phyloP scores from a whole-genome alignment of 1,140 invertebrate species.

The Pogonomyrmex californicus region DNA sequence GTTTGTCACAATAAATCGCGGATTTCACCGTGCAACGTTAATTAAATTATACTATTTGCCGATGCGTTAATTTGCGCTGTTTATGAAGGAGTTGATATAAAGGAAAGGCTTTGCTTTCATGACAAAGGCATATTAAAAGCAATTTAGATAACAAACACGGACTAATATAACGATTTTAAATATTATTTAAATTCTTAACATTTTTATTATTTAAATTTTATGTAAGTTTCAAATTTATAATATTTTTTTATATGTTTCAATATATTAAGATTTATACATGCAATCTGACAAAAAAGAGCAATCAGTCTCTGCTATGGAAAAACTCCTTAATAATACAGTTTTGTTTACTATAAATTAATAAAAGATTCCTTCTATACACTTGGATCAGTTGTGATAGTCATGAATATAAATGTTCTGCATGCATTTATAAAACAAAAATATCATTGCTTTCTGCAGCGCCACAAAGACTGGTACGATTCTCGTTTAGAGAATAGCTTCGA shows the following conservation, averaged over 20 bases:
- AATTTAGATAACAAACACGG: background rate
- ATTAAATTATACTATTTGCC: constrained; percentile 69
- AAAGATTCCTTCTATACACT: constrained; percentile 8
- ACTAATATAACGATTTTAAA: background rate
- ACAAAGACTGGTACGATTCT: constrained; percentile 33
- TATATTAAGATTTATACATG: constrained; percentile 26
- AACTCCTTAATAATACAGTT: background rate
- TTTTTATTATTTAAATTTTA: constrained; percentile 14
- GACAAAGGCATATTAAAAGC: background rate
- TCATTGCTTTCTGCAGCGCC: background rate
- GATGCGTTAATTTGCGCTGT: constrained; percentile 66
- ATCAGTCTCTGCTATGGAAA: background rate
- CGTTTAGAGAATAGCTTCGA: constrained; percentile 25
- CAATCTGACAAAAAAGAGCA: background rate
- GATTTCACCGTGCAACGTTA: constrained; percentile 67
- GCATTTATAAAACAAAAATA: constrained; percentile 7
- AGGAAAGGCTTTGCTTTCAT: background rate
- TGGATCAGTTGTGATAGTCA: constrained; percentile 12
- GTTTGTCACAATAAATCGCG: constrained; percentile 67
- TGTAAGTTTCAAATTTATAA: background rate
- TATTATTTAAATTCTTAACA: background rate
- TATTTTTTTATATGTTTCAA: background rate
- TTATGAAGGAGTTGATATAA: constrained; percentile 25
- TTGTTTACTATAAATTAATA: constrained; percentile 22
- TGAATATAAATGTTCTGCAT: constrained; percentile 3